Conservation (phyloP, 2,113 vertebrate species). For the Calypte anna region DNA sequence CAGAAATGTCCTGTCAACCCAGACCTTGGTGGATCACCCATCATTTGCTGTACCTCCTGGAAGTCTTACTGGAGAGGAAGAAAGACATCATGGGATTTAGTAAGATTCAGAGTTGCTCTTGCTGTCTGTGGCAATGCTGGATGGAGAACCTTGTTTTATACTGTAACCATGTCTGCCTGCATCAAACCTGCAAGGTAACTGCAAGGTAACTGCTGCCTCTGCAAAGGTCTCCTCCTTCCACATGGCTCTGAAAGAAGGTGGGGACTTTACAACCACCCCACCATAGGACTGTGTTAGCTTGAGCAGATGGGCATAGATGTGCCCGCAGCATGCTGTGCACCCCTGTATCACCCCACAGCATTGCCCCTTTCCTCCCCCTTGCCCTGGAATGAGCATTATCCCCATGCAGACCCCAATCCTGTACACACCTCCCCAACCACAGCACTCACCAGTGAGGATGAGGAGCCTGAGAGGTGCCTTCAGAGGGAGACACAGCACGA, state of each 20-base stretch:
- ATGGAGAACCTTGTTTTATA: background rate
- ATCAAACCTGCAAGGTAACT: background rate
- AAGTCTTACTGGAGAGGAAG: background rate
- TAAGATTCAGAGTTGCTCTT: background rate
- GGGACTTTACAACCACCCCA: rapidly evolving
- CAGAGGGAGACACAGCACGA: background rate
- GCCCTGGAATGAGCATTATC: background rate
- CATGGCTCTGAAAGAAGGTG: too few species aligned
- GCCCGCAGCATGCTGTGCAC: background rate
- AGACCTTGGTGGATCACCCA: background rate
- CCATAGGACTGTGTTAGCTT: rapidly evolving
- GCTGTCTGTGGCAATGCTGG: background rate
- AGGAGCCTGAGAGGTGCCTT: background rate
- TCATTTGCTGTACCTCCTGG: background rate
- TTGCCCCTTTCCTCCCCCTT: background rate
- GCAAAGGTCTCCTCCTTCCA: too few species aligned
- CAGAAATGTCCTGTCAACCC: background rate
- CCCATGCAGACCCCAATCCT: rapidly evolving
- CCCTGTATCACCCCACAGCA: background rate
- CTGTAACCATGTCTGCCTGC: background rate
- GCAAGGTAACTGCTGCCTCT: too few species aligned
- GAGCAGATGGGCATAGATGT: rapidly evolving
- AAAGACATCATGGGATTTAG: background rate
- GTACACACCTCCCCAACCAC: background rate
- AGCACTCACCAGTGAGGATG: constrained; percentile 68